Evolutionary conservation across 2,888 invertebrate genomes (phyloP).

Genomic region (Erannis defoliaria): DNA sequence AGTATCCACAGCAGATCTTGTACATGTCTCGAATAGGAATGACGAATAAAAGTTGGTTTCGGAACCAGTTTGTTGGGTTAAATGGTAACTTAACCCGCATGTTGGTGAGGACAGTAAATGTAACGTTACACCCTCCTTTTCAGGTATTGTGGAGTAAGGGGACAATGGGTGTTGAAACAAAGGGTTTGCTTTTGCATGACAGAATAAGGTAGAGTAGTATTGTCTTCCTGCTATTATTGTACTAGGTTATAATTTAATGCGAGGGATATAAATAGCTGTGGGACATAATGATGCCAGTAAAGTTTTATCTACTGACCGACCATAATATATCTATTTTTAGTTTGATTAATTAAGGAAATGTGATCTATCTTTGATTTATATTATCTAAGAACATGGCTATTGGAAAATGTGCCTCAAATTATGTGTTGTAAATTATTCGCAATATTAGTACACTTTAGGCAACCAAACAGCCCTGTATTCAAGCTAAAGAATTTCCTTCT

Average conservation of each 20-base stretch:
- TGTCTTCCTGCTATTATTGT: conserved; percentile 33
- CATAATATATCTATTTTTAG: background rate
- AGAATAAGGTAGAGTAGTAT: conserved; percentile 52
- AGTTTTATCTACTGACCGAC: background rate
- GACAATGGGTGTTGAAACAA: conserved; percentile 59
- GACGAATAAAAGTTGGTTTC: conserved; percentile 57
- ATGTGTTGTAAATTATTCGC: too few species aligned
- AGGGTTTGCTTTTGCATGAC: conserved; percentile 43
- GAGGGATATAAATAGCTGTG: conserved; percentile 56
- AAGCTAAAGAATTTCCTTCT: too few species aligned
- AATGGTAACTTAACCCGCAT: conserved; percentile 32
- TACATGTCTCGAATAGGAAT: conserved; percentile 61
- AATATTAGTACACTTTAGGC: too few species aligned
- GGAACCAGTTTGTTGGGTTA: conserved; percentile 64
- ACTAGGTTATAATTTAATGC: conserved; percentile 28
- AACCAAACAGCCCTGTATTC: too few species aligned
- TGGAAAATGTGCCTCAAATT: too few species aligned
- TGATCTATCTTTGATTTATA: too few species aligned
- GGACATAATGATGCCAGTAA: conserved; percentile 44
- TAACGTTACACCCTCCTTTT: conserved; percentile 64
- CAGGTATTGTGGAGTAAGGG: conserved; percentile 53
- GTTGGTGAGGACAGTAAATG: conserved; percentile 44
- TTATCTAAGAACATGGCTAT: too few species aligned
- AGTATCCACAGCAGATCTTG: conserved; percentile 43
- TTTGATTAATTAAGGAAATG: too few species aligned